phyloP scores from a whole-genome alignment of 2,113 vertebrate species.

The Brachypteracias leptosomus region DNA sequence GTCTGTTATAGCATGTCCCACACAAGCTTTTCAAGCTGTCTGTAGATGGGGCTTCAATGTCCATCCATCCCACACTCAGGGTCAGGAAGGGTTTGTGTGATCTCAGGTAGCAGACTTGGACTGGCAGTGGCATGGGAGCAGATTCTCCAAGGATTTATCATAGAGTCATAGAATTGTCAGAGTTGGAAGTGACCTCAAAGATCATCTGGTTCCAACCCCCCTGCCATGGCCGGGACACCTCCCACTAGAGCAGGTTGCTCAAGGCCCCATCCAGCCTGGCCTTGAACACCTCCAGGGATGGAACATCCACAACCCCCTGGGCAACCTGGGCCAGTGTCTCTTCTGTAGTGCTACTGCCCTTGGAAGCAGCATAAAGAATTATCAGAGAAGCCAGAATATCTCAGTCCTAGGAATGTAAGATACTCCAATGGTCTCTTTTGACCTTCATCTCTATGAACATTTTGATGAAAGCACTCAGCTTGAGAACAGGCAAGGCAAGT shows the following conservation, averaged over 20 bases:
- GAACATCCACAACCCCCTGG: no score
- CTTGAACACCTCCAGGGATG: no score
- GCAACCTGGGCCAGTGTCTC: neutral
- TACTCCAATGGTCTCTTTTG: neutral
- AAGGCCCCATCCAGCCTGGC: no score
- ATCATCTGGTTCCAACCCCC: no score
- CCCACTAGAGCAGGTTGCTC: no score
- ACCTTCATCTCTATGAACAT: neutral
- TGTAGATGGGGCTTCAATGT: neutral
- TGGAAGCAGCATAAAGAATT: neutral
- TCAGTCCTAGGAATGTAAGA: neutral
- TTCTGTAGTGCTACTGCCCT: neutral
- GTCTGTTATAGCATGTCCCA: neutral
- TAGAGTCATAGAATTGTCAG: no score
- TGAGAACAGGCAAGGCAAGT: neutral
- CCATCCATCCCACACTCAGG: neutral
- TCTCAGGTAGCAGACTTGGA: neutral
- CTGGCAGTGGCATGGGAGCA: neutral
- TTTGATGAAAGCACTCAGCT: neutral
- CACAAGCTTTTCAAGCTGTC: neutral
- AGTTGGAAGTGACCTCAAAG: no score
- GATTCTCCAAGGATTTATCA: neutral
- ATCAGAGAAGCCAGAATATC: neutral
- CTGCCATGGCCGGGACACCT: no score
- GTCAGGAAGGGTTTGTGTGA: neutral